phyloP scores from a whole-genome alignment of 2,113 vertebrate genomes.

The Cettia cetti region DNA sequence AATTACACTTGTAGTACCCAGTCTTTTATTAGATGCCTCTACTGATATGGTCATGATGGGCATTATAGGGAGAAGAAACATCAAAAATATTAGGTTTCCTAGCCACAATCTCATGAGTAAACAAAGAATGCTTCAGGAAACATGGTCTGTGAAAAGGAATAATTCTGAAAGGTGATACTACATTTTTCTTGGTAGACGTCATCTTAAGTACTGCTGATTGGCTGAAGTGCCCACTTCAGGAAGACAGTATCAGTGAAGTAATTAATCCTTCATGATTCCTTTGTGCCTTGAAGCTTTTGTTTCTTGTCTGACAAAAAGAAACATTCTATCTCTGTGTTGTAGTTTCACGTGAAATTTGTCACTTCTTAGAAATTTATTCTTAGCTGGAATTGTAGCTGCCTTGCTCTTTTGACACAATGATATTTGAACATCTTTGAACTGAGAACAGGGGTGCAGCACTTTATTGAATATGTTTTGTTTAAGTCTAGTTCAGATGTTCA shows the following conservation, averaged over 20 bases:
- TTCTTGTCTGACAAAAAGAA: background rate
- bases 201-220: background rate
- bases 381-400: background rate
- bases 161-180: background rate
- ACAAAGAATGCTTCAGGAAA: background rate
- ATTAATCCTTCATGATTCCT: background rate
- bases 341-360: background rate
- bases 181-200: background rate
- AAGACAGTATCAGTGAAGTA: background rate
- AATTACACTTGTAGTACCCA: background rate
- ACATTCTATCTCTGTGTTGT: background rate
- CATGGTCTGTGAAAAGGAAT: background rate
- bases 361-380: background rate
- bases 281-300: background rate
- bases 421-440: background rate
- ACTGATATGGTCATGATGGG: rapidly evolving
- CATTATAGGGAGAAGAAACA: background rate
- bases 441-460: background rate
- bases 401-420: background rate
- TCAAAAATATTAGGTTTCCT: background rate
- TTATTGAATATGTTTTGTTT: background rate
- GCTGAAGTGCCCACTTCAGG: background rate
- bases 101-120: background rate
- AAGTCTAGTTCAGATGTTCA: background rate
- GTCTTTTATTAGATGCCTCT: background rate